Evolutionary conservation across 2,888 invertebrate species (phyloP).

Genomic region (Tetragonisca angustula): DNA sequence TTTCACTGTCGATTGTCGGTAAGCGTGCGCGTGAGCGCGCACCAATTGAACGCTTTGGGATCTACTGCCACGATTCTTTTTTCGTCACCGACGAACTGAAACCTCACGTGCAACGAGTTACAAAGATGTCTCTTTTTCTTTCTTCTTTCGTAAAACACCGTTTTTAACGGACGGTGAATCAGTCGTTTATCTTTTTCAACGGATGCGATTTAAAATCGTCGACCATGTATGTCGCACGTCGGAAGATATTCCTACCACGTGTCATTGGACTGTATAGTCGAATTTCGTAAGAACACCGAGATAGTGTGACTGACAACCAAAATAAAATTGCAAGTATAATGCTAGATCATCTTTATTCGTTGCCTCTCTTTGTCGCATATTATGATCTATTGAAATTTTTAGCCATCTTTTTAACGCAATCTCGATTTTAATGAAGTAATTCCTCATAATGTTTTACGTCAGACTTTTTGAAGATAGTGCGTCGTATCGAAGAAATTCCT

Average conservation of each 20-base stretch:
- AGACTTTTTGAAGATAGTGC: neutral
- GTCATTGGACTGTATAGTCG: slow-evolving; percentile 26
- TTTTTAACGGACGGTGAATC: neutral
- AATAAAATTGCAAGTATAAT: slow-evolving; percentile 12
- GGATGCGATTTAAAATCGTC: slow-evolving; percentile 29
- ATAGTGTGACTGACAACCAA: slow-evolving; percentile 10
- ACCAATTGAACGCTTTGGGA: neutral
- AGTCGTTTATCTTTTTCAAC: slow-evolving; percentile 22
- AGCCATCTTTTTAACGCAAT: neutral
- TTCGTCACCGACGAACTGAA: neutral
- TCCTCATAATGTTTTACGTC: slow-evolving; percentile 2
- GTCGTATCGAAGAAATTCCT: too few species aligned
- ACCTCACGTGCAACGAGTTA: neutral
- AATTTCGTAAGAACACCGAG: slow-evolving; percentile 30
- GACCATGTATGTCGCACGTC: slow-evolving; percentile 1
- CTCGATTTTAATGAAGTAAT: neutral
- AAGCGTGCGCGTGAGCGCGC: neutral
- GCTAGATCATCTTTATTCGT: neutral
- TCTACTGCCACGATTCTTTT: neutral
- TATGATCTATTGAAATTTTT: neutral
- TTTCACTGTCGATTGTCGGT: slow-evolving; percentile 31
- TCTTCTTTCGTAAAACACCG: neutral
- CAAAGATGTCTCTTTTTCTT: neutral
- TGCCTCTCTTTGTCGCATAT: neutral
- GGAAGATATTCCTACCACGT: slow-evolving; percentile 39